These are phyloP conservation scores for Entomobrya multifasciata DNA, from an alignment of 2,888 invertebrate species.

Conservation along the genomic window DNA sequence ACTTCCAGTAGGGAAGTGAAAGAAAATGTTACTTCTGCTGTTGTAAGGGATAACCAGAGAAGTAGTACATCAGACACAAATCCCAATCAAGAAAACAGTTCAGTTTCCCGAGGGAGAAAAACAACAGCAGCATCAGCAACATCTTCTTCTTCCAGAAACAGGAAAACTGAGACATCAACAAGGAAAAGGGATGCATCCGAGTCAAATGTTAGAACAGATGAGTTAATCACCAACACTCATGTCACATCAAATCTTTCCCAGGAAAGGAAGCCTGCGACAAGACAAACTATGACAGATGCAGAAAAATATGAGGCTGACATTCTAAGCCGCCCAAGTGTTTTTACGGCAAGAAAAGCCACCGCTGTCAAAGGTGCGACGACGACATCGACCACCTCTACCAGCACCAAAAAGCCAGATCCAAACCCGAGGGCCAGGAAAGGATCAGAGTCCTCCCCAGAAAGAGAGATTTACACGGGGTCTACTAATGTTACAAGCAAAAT, in stretches of 20 bases:
- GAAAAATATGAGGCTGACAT: constrained; percentile 79
- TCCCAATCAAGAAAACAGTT: constrained; percentile 40
- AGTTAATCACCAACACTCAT: constrained; percentile 34
- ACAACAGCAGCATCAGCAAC: constrained; percentile 27
- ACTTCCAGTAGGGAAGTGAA: background rate
- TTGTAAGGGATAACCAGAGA: background rate
- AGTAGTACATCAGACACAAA: constrained; percentile 10
- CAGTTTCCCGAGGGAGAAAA: constrained; percentile 53
- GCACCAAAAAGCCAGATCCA: constrained; percentile 62
- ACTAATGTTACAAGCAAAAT: background rate
- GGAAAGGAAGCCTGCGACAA: constrained; percentile 21
- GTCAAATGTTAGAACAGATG: constrained; percentile 30
- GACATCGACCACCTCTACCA: background rate
- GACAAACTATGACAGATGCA: constrained; percentile 57
- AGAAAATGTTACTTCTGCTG: no score
- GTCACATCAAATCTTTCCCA: constrained; percentile 32
- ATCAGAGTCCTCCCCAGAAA: constrained; percentile 73
- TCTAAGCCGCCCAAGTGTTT: constrained; percentile 77
- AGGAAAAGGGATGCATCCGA: constrained; percentile 34
- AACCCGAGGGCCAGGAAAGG: constrained; percentile 74
- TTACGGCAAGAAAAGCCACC: constrained; percentile 59
- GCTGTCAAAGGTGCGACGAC: constrained; percentile 17
- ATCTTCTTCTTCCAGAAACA: background rate
- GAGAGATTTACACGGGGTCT: constrained; percentile 26
- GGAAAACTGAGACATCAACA: background rate